Conservation (phyloP, 64 coral and sea anemone genomes). For the Acropora yongei region DNA sequence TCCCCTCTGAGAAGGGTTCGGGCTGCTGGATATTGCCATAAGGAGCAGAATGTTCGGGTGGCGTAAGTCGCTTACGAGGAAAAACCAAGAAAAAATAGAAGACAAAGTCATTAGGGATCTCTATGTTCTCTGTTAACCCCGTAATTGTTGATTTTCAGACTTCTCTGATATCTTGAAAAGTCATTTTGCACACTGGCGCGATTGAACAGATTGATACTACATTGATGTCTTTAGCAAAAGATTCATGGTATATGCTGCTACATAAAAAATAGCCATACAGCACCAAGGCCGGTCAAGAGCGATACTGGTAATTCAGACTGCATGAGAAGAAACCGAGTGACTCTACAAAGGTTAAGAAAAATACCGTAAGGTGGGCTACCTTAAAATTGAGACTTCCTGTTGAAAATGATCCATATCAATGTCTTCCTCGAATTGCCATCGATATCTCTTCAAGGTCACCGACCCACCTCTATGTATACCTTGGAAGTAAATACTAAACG, state of each 20-base stretch:
- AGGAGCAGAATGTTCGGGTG: constrained; percentile 89
- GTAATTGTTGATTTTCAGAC: no score
- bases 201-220: no score
- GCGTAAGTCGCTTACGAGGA: constrained; percentile 56
- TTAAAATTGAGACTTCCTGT: constrained; percentile 67
- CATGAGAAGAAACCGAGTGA: no score
- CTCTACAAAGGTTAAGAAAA: neutral
- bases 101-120: no score
- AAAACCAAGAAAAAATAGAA: neutral
- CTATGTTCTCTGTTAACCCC: no score
- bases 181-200: no score
- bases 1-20: constrained; percentile 27
- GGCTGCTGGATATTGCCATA: constrained; percentile 70
- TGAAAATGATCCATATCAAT: constrained; percentile 39
- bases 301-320: no score
- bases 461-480: constrained; percentile 29
- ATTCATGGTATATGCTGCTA: no score
- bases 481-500: constrained; percentile 65
- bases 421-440: constrained; percentile 12
- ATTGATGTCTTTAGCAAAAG: no score
- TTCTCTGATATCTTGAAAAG: no score
- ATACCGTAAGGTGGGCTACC: constrained; percentile 20
- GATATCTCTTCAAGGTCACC: constrained; percentile 86
- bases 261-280: no score
- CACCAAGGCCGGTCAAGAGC: no score